Base-by-base conservation (phyloP, 2,797 vertebrate species). In the Phrynocephalus forsythii region DNA sequence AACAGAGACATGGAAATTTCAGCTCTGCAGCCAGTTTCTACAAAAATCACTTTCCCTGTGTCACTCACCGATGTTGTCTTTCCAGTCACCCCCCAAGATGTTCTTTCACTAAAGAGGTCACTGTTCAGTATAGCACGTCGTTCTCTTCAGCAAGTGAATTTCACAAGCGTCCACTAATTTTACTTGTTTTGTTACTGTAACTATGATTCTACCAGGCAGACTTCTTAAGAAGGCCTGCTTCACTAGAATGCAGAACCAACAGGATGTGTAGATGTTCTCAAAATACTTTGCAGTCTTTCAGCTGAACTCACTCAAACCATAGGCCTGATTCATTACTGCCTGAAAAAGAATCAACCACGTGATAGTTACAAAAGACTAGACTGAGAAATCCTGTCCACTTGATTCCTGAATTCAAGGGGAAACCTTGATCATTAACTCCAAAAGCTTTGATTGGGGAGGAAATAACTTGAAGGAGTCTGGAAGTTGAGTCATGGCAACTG, bases 1-100 rank as follows among this genome's bases (percentile, higher is more conserved):
- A 75, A 78, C 63, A 83, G 63, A 69, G 66, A 63, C 26, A 44
- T 69, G 50, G 81, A 83, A 68, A 83, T 48, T 76, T 60, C 22
- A 24, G 50, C 33, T 79, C 60, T 87, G 66, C 30, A 56, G 44
- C 52, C 80, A 83, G 63, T 76, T 69, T 68, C 83, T 30, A 77
- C 71, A 16, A n/a, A 77, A 83, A 87, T 68, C 52, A 18, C 38
- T 83, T 83, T 78, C 83, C 56, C 30, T 24, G 22, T n/a, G 16
- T 83, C 81, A 78, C 16, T 56, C 8, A 76, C 20, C 44, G 63
- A 83, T 83, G 63, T 26, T 77, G 71, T 7, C 48, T 60, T 82
- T 44, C 80, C 63, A 78, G 10, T 5, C 26, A n/a, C 50, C 28
- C 16, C 3, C 30, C 16, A 83, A 44, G 30, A 76, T 87, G 80